phyloP scores from a whole-genome alignment of 2,113 vertebrate genomes.

The Myrmecophaga tridactyla region DNA sequence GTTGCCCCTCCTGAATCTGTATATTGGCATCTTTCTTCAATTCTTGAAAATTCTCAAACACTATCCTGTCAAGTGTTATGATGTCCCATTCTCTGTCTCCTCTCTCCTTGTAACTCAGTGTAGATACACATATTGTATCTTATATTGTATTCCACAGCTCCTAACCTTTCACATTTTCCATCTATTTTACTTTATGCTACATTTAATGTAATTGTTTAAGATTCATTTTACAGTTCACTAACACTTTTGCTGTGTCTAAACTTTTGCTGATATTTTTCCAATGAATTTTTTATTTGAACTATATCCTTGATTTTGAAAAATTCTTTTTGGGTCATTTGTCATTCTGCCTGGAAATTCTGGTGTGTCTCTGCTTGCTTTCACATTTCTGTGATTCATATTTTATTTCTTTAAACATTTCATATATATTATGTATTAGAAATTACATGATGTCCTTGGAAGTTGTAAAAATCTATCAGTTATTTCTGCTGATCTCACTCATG shows the following conservation, averaged over 20 bases:
- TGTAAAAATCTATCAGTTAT: not conserved
- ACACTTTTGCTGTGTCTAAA: not conserved
- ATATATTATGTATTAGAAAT: not conserved
- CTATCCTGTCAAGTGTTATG: not conserved
- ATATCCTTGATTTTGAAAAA: not conserved
- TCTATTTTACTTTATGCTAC: not conserved
- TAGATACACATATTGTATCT: not conserved
- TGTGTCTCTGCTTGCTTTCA: not conserved
- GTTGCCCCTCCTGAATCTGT: not conserved
- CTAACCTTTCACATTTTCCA: not conserved
- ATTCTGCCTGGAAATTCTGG: not conserved
- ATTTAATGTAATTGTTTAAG: not conserved
- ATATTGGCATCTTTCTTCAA: not conserved
- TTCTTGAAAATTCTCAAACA: not conserved
- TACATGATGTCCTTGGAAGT: not conserved
- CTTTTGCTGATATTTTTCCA: not conserved
- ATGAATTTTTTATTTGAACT: not conserved
- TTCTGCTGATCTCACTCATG: not conserved
- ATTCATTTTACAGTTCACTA: not conserved
- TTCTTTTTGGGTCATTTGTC: not conserved
- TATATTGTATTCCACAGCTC: not conserved
- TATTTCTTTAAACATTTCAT: not conserved
- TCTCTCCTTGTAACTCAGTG: no score
- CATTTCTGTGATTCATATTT: not conserved
- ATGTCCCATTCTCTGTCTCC: not conserved